Evolutionary conservation across 2,888 invertebrate genomes (phyloP).

Genomic region (Euclidia mi): DNA sequence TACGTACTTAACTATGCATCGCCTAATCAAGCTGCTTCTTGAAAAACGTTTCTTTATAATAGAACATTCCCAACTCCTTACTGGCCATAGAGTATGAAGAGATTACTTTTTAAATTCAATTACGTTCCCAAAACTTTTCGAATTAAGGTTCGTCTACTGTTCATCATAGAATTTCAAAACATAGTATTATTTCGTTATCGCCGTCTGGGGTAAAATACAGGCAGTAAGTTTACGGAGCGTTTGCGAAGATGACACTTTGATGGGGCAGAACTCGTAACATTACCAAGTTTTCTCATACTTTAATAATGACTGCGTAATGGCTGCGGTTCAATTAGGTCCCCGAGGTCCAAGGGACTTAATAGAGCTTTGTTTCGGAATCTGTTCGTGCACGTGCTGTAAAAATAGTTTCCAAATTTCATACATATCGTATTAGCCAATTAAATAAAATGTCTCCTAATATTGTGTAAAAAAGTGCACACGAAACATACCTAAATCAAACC

Average conservation of each 20-base stretch:
- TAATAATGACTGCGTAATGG: slow-evolving; percentile 59
- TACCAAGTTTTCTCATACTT: slow-evolving; percentile 61
- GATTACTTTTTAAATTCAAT: background rate
- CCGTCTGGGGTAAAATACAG: slow-evolving; percentile 17
- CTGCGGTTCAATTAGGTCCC: slow-evolving; percentile 71
- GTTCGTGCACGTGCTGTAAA: background rate
- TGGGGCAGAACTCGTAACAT: slow-evolving; percentile 45
- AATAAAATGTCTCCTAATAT: too few relatives aligned
- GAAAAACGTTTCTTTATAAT: too few relatives aligned
- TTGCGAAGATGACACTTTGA: slow-evolving; percentile 47
- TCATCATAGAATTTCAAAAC: slow-evolving; percentile 8
- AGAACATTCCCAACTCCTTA: too few relatives aligned
- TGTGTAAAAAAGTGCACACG: too few relatives aligned
- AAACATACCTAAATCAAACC: too few relatives aligned
- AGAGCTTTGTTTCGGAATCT: slow-evolving; percentile 42
- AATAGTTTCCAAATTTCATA: too few relatives aligned
- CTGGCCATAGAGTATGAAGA: too few relatives aligned
- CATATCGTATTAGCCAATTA: too few relatives aligned
- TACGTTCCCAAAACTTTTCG: slow-evolving; percentile 1
- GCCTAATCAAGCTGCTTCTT: too few relatives aligned
- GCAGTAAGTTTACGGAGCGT: slow-evolving; percentile 17
- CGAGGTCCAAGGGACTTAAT: slow-evolving; percentile 54
- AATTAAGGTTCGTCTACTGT: slow-evolving; percentile 7
- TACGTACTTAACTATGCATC: too few relatives aligned
- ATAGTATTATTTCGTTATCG: slow-evolving; percentile 10